Evolutionary conservation across 2,113 vertebrate species (phyloP).

Genomic region (Puma concolor): DNA sequence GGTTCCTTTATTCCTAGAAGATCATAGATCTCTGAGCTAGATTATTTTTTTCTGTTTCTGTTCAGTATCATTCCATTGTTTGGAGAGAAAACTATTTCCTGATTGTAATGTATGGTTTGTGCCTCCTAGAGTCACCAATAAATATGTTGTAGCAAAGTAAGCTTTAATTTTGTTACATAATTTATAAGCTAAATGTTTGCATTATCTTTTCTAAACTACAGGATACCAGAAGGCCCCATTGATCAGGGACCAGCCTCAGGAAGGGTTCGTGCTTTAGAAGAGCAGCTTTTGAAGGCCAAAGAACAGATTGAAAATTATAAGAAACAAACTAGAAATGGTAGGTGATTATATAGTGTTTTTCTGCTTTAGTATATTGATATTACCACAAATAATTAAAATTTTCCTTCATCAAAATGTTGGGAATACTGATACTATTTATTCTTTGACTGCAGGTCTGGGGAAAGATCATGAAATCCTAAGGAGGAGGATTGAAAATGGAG

Average conservation of each 20-base stretch:
- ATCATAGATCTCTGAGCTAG: neutral
- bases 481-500: conserved; percentile 95
- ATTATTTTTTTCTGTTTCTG: conserved; percentile 32
- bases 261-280: conserved; percentile 95
- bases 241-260: conserved; percentile 93
- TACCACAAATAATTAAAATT: conserved; percentile 57
- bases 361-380: neutral
- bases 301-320: conserved; percentile 98
- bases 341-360: conserved; percentile 78
- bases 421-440: conserved; percentile 42
- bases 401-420: conserved; percentile 9
- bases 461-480: conserved; percentile 96
- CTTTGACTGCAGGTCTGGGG: conserved; percentile 87
- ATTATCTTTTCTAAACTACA: conserved; percentile 80
- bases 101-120: neutral
- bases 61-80: neutral
- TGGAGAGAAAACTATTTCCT: conserved; percentile 4
- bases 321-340: conserved; percentile 93
- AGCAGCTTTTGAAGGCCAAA: conserved; percentile 97
- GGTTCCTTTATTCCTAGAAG: neutral
- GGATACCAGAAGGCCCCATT: conserved; percentile 96
- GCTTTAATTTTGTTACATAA: conserved; percentile 29
- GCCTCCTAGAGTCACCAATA: neutral
- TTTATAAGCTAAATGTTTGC: conserved; percentile 46
- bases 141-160: conserved; percentile 37